Conservation (phyloP, 1,140 invertebrate species). For the Ostrea denselamellosa region DNA sequence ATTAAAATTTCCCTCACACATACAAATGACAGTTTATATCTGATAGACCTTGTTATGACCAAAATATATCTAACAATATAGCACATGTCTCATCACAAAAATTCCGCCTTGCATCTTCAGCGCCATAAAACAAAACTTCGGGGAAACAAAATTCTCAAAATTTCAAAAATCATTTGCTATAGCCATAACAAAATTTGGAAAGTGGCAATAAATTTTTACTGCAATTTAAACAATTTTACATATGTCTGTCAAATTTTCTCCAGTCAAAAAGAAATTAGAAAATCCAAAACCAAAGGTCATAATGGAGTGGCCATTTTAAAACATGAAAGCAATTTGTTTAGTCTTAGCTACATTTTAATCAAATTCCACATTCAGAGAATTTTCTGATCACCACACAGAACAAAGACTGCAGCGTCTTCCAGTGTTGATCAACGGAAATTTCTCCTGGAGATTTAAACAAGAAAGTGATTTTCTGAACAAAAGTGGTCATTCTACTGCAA, state of each 20-base stretch:
- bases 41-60: background rate
- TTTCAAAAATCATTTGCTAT: background rate
- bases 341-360: slow-evolving; percentile 7
- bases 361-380: slow-evolving; percentile 25
- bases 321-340: background rate
- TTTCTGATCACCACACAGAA: slow-evolving; percentile 15
- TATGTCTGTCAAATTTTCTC: no score
- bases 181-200: background rate
- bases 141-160: background rate
- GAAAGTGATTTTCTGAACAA: slow-evolving; percentile 25
- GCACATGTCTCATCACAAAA: background rate
- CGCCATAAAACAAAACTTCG: background rate
- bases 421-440: slow-evolving; percentile 28
- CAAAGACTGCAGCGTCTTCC: background rate
- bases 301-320: background rate
- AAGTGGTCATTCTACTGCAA: slow-evolving; percentile 21
- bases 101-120: background rate
- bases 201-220: no score
- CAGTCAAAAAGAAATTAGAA: no score
- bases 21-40: no score
- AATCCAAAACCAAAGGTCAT: no score
- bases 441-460: slow-evolving; percentile 25
- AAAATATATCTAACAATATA: background rate
- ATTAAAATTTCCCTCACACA: no score
- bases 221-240: no score